Conservation (phyloP, 2,797 vertebrate genomes). For the Hyperoplus immaculatus region DNA sequence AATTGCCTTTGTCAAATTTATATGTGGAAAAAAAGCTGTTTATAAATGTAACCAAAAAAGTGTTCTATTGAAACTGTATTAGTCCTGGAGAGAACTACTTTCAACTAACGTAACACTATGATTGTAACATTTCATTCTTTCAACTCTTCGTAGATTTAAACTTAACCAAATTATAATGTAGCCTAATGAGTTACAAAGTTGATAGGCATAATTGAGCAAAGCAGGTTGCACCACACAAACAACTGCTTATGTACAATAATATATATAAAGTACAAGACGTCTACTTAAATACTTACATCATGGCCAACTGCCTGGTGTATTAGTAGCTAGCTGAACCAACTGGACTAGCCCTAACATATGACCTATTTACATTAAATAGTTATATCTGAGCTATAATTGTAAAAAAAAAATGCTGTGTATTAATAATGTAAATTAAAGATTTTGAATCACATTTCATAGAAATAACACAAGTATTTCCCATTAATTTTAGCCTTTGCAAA, state of each 20-base stretch:
- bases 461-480: not conserved
- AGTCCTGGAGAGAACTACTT: not conserved
- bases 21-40: not conserved
- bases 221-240: not conserved
- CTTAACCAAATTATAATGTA: not conserved
- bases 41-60: not conserved
- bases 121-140: conserved; percentile 2
- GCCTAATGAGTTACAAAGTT: not conserved
- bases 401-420: not conserved
- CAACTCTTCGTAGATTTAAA: not conserved
- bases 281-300: not conserved
- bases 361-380: not conserved
- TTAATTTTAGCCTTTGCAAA: not conserved
- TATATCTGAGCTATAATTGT: not conserved
- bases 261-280: not conserved
- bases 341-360: not conserved
- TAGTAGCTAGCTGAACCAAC: not conserved
- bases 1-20: not conserved
- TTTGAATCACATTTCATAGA: not conserved
- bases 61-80: not conserved
- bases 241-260: not conserved
- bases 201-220: not conserved
- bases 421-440: not conserved
- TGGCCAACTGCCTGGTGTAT: not conserved
- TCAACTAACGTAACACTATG: not conserved